Base-by-base conservation (phyloP, 2,888 invertebrate genomes). In the Pycnomerus fuliginosus region DNA sequence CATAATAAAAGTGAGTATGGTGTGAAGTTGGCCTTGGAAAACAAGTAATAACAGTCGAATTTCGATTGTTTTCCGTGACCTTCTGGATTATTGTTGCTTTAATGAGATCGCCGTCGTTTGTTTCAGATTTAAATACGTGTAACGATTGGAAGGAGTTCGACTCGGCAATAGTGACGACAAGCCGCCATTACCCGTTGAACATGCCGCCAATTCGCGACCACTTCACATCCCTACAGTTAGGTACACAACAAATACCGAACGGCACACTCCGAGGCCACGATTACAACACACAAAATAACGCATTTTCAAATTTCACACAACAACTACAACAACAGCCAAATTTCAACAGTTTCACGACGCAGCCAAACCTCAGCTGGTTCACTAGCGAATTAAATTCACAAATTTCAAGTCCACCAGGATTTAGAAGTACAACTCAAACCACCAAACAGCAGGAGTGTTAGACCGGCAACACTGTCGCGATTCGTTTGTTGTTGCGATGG, bases 101-200 rank as follows among this genome's bases (percentile, higher is more conserved):
- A 7, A 7, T 20, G 20, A 20, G 5, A 14, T 28, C 25, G 1
- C 27, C 43, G 47, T 45, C 24, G 30, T 33, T 30, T 44, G 44
- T 56, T 55, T 13, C 60, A 79, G 78, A 73, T 64, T 74, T 75
- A 63, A 72, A 74, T 55, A 76, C 77, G 64, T 83, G 80, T 73
- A 76, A 84, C 58, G 91, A 92, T 74, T 92, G 92, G 91, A 89
- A 91, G 61, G 83, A 89, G 56, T 82, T 94, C 78, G 95, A 96
- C 78, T 93, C 95, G 45, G 94, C 94, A 56, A 94, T 95, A 61
- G 82, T 91, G 70, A 84, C 85, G 50, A 86, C 83, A 52, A 84
- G 83, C 50, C 81, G 83, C 51, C 76, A 75, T 69, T 76, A 73
- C 64, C 73, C 73, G 60, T 48, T 69, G 51, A 69, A 64, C 55